phyloP scores from a whole-genome alignment of 2,888 invertebrate genomes.

The Xestia sexstrigata region DNA sequence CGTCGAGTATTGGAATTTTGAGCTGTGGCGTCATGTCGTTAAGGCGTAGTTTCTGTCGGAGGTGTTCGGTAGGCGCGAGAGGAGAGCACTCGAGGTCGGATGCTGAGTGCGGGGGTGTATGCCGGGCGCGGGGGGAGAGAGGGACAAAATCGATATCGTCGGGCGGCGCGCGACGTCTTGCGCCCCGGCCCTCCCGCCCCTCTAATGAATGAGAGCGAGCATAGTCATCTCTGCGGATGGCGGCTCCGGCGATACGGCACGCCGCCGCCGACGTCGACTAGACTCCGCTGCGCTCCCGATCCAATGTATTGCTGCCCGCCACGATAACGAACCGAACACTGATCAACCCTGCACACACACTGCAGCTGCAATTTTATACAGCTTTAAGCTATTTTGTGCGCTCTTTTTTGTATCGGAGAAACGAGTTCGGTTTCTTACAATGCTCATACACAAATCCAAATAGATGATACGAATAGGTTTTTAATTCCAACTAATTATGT shows the following conservation, averaged over 20 bases:
- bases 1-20: conserved; percentile 83
- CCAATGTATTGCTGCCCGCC: conserved; percentile 75
- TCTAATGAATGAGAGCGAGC: conserved; percentile 90
- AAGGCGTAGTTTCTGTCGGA: conserved; percentile 89
- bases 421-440: conserved; percentile 47
- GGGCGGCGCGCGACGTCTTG: conserved; percentile 90
- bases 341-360: conserved; percentile 73
- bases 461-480: conserved; percentile 2
- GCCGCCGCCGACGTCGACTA: conserved; percentile 76
- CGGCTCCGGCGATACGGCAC: conserved; percentile 83
- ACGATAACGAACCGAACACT: conserved; percentile 78
- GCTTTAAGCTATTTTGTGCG: conserved; percentile 56
- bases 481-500: conserved; percentile 1
- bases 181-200: conserved; percentile 83
- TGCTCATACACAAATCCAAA: conserved; percentile 21
- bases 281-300: conserved; percentile 74
- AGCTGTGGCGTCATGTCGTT: conserved; percentile 87
- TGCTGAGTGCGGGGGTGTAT: conserved; percentile 87
- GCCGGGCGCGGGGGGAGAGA: conserved; percentile 82
- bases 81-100: conserved; percentile 91
- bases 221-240: conserved; percentile 89
- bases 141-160: conserved; percentile 90
- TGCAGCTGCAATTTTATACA: conserved; percentile 66
- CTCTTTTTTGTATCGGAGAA: conserved; percentile 58
- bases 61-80: conserved; percentile 89